Evolutionary conservation across 2,797 vertebrate genomes (phyloP), one percentile per base, ranked within the genome.

Genomic region (Percopsis omiscomaycus): DNA sequence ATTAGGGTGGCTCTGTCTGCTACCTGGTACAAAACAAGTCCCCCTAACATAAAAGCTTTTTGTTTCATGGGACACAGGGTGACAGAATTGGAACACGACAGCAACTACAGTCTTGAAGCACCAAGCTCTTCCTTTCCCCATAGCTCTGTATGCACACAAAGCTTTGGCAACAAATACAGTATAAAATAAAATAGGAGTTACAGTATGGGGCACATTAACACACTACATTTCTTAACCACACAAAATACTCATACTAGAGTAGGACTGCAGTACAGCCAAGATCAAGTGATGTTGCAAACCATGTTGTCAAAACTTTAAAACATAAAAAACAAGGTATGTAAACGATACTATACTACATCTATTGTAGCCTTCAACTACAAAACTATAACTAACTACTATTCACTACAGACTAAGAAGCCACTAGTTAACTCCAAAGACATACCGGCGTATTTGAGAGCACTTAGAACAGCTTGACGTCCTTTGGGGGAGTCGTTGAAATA

Each of bases 391-490:
- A n/a, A n/a, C n/a, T 8, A 37, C 32, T 37, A 37, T 8, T 37
- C 32, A 37, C 66, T 68, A 72, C 22, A 57, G 9, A 5, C n/a
- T 45, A 9, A 59, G 69, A 70, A 32, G 10, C 51, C 59, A 55
- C 70, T 63, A 68, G 8, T 22, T 44, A 63, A 60, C 15, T 59
- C 45, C 48, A 53, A 32, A 69, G 46, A 83, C 88, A 56, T 91
- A 92, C 90, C 90, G 80, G 85, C 46, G 80, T n/a, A 70, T 75
- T 55, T 88, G 77, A 64, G 88, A 89, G 70, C 86, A 89, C 79
- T 86, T 84, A 50, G 84, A 84, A 73, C 84, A 90, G 75, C 70
- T 78, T 1, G 69, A 74, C 14, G 74, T 80, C 81, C 89, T 89
- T 86, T 63, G 72, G 69, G 81, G 44, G 10, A 56, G 79, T 81